Percentiles rank a stretch among this genome's conserved stretches.
These are phyloP conservation scores for Morbakka virulenta DNA, from an alignment of 30 jellyfish, hydroid and myxozoan species.

Conservation along the genomic window DNA sequence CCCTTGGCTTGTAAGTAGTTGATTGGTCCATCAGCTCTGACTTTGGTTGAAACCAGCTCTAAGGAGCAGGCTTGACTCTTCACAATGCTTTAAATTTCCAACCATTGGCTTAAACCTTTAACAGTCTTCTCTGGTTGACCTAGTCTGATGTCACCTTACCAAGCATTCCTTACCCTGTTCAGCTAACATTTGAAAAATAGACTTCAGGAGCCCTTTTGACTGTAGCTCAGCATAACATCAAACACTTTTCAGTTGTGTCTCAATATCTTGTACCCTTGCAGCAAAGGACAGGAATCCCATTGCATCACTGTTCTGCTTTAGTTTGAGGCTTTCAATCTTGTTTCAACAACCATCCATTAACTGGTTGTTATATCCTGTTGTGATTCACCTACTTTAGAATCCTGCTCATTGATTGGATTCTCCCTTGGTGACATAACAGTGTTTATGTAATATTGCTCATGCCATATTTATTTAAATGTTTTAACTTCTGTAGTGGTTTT, in stretches of 20 bases:
- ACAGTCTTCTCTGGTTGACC: neutral
- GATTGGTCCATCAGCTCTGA: neutral
- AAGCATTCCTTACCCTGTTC: neutral
- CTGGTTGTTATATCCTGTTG: neutral
- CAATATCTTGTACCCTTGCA: neutral
- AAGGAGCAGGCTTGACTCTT: neutral
- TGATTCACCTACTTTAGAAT: too few relatives aligned
- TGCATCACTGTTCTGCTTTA: neutral
- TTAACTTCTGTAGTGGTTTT: too few relatives aligned
- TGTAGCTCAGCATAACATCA: neutral
- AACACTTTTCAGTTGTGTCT: neutral
- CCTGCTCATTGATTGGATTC: too few relatives aligned
- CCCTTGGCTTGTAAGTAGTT: neutral
- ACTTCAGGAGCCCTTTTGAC: neutral
- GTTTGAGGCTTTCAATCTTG: neutral
- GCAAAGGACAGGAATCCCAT: neutral
- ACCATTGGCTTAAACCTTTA: neutral
- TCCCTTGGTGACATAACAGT: too few relatives aligned
- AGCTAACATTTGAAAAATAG: neutral
- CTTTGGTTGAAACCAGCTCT: neutral
- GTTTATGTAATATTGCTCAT: too few relatives aligned
- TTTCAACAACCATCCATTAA: neutral
- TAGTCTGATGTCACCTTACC: neutral
- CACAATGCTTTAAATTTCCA: neutral
- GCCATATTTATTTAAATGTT: too few relatives aligned